Percentiles rank a stretch among this genome's conserved stretches.
Evolutionary conservation across 2,888 invertebrate genomes (phyloP).

Genomic region (Caenorhabditis drosophilae): DNA sequence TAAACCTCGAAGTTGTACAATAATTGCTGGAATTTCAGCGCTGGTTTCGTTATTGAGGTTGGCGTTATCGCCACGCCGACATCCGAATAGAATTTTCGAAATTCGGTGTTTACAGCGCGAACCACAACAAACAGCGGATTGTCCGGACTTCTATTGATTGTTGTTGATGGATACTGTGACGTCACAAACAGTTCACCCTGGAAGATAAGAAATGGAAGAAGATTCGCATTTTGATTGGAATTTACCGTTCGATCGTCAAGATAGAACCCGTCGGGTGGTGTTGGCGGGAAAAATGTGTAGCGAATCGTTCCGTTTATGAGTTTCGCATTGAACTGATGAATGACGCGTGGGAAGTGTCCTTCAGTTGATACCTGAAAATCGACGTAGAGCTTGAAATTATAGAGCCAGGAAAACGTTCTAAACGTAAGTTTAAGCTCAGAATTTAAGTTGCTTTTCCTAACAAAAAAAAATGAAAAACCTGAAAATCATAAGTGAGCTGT

Average conservation of each 20-base stretch:
- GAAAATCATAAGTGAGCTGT: slow-evolving; percentile 60
- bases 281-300: slow-evolving; percentile 54
- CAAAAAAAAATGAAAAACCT: slow-evolving; percentile 20
- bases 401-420: neutral
- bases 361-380: slow-evolving; percentile 55
- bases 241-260: slow-evolving; percentile 53
- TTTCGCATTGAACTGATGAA: slow-evolving; percentile 46
- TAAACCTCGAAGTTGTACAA: slow-evolving; percentile 56
- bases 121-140: slow-evolving; percentile 61
- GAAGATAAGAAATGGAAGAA: too few relatives aligned
- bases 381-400: neutral
- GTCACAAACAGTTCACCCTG: slow-evolving; percentile 46
- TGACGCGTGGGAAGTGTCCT: slow-evolving; percentile 36
- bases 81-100: slow-evolving; percentile 61
- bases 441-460: neutral
- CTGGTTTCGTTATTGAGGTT: slow-evolving; percentile 16
- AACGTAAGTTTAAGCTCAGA: neutral
- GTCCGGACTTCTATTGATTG: too few relatives aligned
- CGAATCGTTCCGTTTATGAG: slow-evolving; percentile 40
- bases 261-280: slow-evolving; percentile 40
- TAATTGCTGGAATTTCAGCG: slow-evolving; percentile 52
- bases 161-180: slow-evolving; percentile 24
- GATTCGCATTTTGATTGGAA: too few relatives aligned
- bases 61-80: slow-evolving; percentile 55
- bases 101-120: slow-evolving; percentile 56